A percentile compares a stretch with the other conserved stretches of the same genome.
Evolutionary conservation across 2,888 invertebrate genomes (phyloP).

Genomic region (Ectemnius continuus): DNA sequence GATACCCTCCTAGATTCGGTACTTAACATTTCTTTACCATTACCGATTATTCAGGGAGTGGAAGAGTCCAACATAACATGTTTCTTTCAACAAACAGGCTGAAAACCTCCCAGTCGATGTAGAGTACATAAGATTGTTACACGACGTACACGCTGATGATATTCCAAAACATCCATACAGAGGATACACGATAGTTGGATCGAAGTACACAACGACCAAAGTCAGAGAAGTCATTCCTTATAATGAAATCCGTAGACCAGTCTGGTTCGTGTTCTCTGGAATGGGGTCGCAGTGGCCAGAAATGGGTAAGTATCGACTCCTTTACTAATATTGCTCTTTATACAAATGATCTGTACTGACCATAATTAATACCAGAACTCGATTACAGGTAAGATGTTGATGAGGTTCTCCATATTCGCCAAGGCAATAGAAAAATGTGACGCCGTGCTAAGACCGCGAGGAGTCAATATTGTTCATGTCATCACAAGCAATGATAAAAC

Average conservation of each 20-base stretch:
- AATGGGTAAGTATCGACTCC: conserved; percentile 38
- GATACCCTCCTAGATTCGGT: conserved; percentile 80
- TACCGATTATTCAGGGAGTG: background rate
- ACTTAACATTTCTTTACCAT: background rate
- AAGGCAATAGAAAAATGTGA: conserved; percentile 82
- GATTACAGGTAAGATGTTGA: conserved; percentile 81
- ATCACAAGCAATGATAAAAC: conserved; percentile 81
- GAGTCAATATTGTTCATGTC: conserved; percentile 82
- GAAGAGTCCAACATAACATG: too few relatives aligned
- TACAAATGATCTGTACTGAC: too few relatives aligned
- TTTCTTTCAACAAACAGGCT: conserved; percentile 57
- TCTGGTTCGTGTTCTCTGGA: conserved; percentile 92
- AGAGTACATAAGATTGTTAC: conserved; percentile 82
- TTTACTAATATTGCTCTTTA: background rate
- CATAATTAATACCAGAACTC: too few relatives aligned
- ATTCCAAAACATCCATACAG: conserved; percentile 84
- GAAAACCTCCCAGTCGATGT: conserved; percentile 82
- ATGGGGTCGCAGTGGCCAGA: conserved; percentile 58
- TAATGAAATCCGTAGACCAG: conserved; percentile 83
- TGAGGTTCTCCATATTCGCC: conserved; percentile 84
- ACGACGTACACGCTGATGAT: conserved; percentile 81
- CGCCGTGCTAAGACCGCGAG: conserved; percentile 81
- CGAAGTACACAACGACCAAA: conserved; percentile 68
- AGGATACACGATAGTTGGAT: conserved; percentile 84
- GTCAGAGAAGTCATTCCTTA: conserved; percentile 81